A percentile compares a stretch with the other conserved stretches of the same genome.
Evolutionary conservation across 2,113 vertebrate species (phyloP).

Genomic region (Caranx melampygus): DNA sequence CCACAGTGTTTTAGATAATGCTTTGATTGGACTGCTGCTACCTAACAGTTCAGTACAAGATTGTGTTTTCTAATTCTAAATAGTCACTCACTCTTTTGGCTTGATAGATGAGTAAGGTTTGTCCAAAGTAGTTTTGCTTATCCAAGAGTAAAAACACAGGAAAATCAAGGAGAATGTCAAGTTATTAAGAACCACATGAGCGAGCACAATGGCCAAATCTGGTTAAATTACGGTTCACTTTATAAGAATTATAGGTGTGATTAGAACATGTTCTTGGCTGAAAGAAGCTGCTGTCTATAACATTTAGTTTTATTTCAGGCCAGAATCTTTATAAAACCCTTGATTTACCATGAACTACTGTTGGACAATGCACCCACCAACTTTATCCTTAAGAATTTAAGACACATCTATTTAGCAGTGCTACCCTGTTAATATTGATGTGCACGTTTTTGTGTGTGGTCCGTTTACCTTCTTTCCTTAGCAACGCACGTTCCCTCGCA

Average conservation of each 20-base stretch:
- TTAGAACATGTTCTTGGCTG: constrained; percentile 41
- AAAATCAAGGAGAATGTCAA: not conserved
- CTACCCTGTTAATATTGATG: not conserved
- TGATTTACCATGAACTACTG: not conserved
- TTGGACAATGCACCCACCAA: constrained; percentile 8
- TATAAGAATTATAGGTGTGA: constrained; percentile 32
- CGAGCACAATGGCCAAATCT: constrained; percentile 2
- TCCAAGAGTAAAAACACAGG: constrained; percentile 22
- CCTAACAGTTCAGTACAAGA: not conserved
- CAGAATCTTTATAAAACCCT: constrained; percentile 33
- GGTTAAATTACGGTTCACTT: constrained; percentile 33
- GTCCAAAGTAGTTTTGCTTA: not conserved
- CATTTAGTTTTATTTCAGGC: constrained; percentile 17
- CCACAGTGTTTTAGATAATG: too few relatives aligned
- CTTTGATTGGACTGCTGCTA: not conserved
- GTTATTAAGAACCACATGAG: not conserved
- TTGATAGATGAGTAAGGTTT: not conserved
- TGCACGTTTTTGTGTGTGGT: constrained; percentile 23
- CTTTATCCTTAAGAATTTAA: constrained; percentile 14
- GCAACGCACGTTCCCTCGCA: not conserved
- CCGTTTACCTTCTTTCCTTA: constrained; percentile 35
- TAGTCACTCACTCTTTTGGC: not conserved
- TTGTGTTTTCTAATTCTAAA: not conserved
- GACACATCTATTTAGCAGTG: constrained; percentile 9
- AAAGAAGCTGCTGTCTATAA: constrained; percentile 17